A percentile compares a stretch with the other conserved stretches of the same genome.
phyloP scores from a whole-genome alignment of 2,888 invertebrate species.

The Rotaria macrura region DNA sequence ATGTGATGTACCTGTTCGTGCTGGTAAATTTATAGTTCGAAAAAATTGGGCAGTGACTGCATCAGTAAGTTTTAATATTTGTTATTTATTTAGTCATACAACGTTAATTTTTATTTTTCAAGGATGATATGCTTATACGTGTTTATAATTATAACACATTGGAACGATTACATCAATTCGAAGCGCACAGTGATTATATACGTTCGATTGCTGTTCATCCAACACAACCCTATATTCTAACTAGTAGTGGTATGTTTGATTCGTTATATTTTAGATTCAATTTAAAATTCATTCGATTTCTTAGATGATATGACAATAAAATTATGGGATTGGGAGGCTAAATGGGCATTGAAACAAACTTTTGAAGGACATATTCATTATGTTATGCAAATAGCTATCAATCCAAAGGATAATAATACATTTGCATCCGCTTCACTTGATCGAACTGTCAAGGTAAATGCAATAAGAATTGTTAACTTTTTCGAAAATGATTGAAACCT shows the following conservation, averaged over 20 bases:
- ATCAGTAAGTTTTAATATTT: slow-evolving; percentile 36
- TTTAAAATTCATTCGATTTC: neutral
- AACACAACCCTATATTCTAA: slow-evolving; percentile 86
- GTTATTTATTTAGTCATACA: neutral
- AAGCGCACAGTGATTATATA: slow-evolving; percentile 96
- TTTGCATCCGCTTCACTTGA: slow-evolving; percentile 96
- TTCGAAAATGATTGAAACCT: no score
- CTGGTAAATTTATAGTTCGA: slow-evolving; percentile 84
- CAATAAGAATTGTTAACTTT: no score
- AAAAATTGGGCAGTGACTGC: slow-evolving; percentile 98
- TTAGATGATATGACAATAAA: slow-evolving; percentile 94
- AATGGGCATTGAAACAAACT: slow-evolving; percentile 92
- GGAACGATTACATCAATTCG: slow-evolving; percentile 84
- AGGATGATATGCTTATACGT: slow-evolving; percentile 60
- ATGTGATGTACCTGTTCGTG: slow-evolving; percentile 81
- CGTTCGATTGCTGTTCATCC: slow-evolving; percentile 91
- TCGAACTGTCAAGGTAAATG: slow-evolving; percentile 71
- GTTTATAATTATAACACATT: slow-evolving; percentile 97
- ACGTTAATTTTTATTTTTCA: neutral
- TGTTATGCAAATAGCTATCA: slow-evolving; percentile 97
- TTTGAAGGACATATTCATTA: slow-evolving; percentile 99
- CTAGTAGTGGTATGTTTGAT: slow-evolving; percentile 61
- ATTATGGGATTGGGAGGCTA: slow-evolving; percentile 98
- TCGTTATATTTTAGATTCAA: slow-evolving; percentile 33
- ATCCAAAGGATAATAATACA: slow-evolving; percentile 98